Evolutionary conservation across 1,140 invertebrate genomes (phyloP).

Genomic region (Trichonephila clavipes): DNA sequence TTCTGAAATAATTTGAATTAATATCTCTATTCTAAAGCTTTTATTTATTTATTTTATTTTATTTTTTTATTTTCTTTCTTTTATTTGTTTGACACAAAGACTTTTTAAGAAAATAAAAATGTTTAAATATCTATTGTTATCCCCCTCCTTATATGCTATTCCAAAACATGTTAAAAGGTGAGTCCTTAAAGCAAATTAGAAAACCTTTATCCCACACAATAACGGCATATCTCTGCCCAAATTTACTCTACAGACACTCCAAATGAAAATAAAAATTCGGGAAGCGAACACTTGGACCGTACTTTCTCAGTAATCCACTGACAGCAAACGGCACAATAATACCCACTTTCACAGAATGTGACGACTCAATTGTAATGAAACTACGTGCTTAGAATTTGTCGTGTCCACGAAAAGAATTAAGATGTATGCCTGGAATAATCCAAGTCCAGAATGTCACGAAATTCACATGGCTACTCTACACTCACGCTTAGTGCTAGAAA

Average conservation of each 20-base stretch:
- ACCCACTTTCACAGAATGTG: constrained; percentile 19
- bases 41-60: too few relatives aligned
- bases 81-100: too few relatives aligned
- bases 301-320: constrained; percentile 8
- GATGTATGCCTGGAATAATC: constrained; percentile 39
- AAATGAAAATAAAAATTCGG: constrained; percentile 37
- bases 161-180: not conserved
- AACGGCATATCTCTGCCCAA: not conserved
- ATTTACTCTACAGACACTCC: not conserved
- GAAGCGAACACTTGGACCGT: not conserved
- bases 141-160: too few relatives aligned
- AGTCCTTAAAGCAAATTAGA: not conserved
- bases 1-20: too few relatives aligned
- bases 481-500: constrained; percentile 59
- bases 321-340: not conserved
- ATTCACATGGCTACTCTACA: not conserved
- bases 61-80: too few relatives aligned
- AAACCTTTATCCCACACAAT: not conserved
- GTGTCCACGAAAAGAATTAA: constrained; percentile 16
- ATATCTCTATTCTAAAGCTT: too few relatives aligned
- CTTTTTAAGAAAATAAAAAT: too few relatives aligned
- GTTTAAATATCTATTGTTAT: too few relatives aligned
- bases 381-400: constrained; percentile 25
- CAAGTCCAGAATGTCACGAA: not conserved
- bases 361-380: constrained; percentile 48